These are phyloP conservation scores for Vanacampus margaritifer DNA, from an alignment of 2,113 vertebrate species.

Conservation along the genomic window DNA sequence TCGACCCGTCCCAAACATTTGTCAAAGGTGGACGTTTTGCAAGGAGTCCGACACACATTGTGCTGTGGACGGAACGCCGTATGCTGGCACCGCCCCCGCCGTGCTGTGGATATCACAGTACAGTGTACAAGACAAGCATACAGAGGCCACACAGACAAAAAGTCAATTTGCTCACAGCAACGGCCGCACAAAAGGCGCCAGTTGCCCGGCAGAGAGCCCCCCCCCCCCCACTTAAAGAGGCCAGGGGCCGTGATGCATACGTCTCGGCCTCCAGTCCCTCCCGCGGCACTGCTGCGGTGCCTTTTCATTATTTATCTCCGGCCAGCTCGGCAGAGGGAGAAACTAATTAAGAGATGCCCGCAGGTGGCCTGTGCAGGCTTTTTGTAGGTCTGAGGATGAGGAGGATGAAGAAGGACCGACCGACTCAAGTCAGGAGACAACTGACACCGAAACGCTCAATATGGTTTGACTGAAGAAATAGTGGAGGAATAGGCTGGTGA, in stretches of 20 bases:
- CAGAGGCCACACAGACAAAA: conserved; percentile 57
- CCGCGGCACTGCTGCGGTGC: conserved; percentile 46
- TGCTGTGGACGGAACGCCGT: conserved; percentile 18
- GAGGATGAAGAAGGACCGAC: conserved; percentile 4
- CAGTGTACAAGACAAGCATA: conserved; percentile 45
- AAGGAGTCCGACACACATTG: conserved; percentile 21
- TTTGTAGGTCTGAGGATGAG: conserved; percentile 43
- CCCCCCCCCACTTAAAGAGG: conserved; percentile 48
- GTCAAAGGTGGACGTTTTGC: conserved; percentile 23
- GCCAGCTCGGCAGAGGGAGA: conserved; percentile 52
- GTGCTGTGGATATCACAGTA: conserved; percentile 37
- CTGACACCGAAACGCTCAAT: neutral
- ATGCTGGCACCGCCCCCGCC: conserved; percentile 26
- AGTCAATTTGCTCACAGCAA: conserved; percentile 61
- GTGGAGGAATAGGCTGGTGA: neutral
- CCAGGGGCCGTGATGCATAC: conserved; percentile 53
- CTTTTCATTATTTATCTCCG: conserved; percentile 54
- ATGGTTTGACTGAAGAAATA: neutral
- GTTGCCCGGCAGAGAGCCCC: conserved; percentile 49
- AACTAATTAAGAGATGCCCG: conserved; percentile 64
- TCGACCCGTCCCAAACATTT: conserved; percentile 3
- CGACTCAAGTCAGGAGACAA: conserved; percentile 31
- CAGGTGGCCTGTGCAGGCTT: conserved; percentile 60
- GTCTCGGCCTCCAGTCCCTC: conserved; percentile 50
- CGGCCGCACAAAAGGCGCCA: conserved; percentile 45